Base-by-base conservation (phyloP, 2,797 vertebrate species). In the Orestias chungarensis region DNA sequence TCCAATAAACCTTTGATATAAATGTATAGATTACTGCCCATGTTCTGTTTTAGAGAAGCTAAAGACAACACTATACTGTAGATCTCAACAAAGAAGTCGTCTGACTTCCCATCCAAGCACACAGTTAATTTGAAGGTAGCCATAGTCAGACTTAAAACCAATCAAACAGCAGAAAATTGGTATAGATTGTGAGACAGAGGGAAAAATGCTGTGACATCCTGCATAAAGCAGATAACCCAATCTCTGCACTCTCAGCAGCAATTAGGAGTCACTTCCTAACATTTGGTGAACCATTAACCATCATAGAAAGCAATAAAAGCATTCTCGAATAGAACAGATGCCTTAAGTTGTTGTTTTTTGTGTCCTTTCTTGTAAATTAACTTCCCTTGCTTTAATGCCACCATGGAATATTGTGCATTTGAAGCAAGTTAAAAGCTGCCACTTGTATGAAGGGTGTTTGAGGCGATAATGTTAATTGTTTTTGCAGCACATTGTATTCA, bases 131-230 rank as follows among this genome's bases (percentile, higher is more conserved):
- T 7, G 6, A 47, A 20, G 6, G 18, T 6, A 6, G 14, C 18
- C 17, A 6, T 6, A 29, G 78, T 66, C 71, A 23, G 70, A 64
- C 80, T 44, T 18, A 29, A 64, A 43, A 52, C 52, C 46, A 4
- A 76, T 70, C 68, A 73, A 68, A 23, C 10, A 35, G 29, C 55
- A 35, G 31, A 35, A 59, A 59, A 5, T 35, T 9, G 0, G 33
- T 20, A 35, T 3, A 25, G 23, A 50, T 27, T 59, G 18, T 59
- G 55, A 59, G 33, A n/a, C 33, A 18, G 29, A 31, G n/a, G 52
- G 27, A 55, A 55, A 55, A 55, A 54, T 47, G 46, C 46, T 47
- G 17, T 47, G 18, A 17, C 6, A 6, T 47, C 46, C 20, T 18
- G 20, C 18, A 47, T 6, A 47, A 20, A 47, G 46, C 46, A 3